Conservation (phyloP, 2,113 vertebrate species). For the Pseudopipra pipra region DNA sequence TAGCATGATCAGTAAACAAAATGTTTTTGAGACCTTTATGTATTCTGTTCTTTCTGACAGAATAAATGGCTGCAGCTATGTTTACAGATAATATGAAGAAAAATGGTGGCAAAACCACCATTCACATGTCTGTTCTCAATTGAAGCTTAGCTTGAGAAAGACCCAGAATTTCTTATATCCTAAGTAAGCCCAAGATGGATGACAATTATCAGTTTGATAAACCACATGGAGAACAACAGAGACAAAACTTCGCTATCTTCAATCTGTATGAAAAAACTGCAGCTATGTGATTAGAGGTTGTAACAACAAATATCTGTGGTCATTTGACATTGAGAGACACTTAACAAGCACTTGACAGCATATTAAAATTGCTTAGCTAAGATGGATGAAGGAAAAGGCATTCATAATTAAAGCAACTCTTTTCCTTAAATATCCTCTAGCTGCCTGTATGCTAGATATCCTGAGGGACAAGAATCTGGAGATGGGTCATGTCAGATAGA, state of each 20-base stretch:
- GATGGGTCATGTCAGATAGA: not conserved
- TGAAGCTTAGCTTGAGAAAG: not conserved
- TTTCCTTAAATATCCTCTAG: not conserved
- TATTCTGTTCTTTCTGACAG: conserved; percentile 28
- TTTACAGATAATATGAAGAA: not conserved
- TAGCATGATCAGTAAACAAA: conserved; percentile 5
- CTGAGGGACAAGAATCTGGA: not conserved
- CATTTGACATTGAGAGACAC: not conserved
- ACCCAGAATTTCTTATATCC: not conserved
- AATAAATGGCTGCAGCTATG: not conserved
- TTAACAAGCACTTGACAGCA: not conserved
- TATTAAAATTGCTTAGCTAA: not conserved
- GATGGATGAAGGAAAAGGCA: not conserved
- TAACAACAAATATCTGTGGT: not conserved
- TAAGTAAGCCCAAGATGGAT: not conserved
- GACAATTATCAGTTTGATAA: not conserved
- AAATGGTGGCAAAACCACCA: not conserved
- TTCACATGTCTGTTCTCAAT: not conserved
- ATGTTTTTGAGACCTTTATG: conserved; percentile 18
- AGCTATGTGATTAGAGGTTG: not conserved
- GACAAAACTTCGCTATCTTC: not conserved
- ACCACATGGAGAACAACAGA: not conserved
- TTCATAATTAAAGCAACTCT: not conserved
- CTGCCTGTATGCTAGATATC: not conserved
- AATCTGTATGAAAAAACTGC: not conserved